phyloP scores from a whole-genome alignment of 2,113 vertebrate species.

The Pseudonaja textilis region DNA sequence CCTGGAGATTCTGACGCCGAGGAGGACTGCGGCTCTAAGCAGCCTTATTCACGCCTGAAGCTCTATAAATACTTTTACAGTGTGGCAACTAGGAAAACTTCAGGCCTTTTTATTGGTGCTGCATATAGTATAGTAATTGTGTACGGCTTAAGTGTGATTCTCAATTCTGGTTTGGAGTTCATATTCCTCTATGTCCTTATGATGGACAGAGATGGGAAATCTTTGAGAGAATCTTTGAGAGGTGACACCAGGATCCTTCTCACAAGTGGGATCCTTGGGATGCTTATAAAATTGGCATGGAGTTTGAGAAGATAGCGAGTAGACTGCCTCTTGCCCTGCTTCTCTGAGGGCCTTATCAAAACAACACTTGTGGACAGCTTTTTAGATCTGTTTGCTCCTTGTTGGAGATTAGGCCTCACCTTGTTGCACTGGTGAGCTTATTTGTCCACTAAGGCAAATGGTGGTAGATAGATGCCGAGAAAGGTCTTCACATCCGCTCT shows the following conservation, averaged over 20 bases:
- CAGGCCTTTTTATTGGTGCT: slow-evolving; percentile 75
- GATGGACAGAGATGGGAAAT: slow-evolving; percentile 8
- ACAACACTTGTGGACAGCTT: not conserved
- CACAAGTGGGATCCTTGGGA: not conserved
- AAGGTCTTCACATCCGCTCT: not conserved
- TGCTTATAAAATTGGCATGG: not conserved
- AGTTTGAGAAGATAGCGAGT: not conserved
- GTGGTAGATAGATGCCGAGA: not conserved
- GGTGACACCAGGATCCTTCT: not conserved
- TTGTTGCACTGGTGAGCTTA: not conserved
- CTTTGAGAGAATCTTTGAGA: not conserved
- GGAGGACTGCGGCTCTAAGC: slow-evolving; percentile 65
- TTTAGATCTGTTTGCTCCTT: not conserved
- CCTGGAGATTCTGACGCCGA: slow-evolving; percentile 69
- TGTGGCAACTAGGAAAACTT: slow-evolving; percentile 79
- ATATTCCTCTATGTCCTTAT: slow-evolving; percentile 52
- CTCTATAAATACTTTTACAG: slow-evolving; percentile 84
- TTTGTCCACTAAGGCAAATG: not conserved
- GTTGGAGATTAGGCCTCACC: not conserved
- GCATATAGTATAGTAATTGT: slow-evolving; percentile 76
- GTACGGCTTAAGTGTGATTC: slow-evolving; percentile 69
- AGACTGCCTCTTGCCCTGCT: not conserved
- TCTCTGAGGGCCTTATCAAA: not conserved
- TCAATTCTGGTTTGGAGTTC: slow-evolving; percentile 57
- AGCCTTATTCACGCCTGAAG: slow-evolving; percentile 64